Percentiles rank a stretch among this genome's conserved stretches.
These are phyloP conservation scores for Carassius gibelio DNA, from an alignment of 2,113 vertebrate species.

Conservation along the genomic window DNA sequence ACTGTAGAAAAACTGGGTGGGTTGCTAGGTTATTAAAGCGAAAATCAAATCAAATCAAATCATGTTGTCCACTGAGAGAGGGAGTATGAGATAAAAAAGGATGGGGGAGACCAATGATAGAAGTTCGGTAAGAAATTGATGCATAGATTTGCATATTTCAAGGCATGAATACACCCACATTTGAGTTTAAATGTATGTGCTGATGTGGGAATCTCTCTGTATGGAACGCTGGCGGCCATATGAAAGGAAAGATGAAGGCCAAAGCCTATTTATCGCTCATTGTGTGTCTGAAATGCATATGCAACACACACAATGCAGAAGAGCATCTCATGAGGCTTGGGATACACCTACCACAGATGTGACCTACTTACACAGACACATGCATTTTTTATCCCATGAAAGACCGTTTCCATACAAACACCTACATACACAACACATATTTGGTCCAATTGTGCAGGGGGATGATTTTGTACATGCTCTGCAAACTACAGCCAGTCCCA, in stretches of 20 bases:
- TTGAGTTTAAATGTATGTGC: slow-evolving; percentile 16
- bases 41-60: slow-evolving; percentile 28
- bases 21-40: not conserved
- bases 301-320: slow-evolving; percentile 32
- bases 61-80: not conserved
- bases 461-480: not conserved
- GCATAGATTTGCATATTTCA: slow-evolving; percentile 31
- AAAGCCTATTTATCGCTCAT: slow-evolving; percentile 39
- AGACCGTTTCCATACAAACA: slow-evolving; percentile 35
- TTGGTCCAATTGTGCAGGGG: slow-evolving; percentile 5
- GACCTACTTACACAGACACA: slow-evolving; percentile 65
- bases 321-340: slow-evolving; percentile 37
- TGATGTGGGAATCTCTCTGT: slow-evolving; percentile 16
- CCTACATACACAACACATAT: slow-evolving; percentile 37
- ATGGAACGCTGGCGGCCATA: slow-evolving; percentile 17
- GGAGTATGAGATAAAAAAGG: slow-evolving; percentile 6
- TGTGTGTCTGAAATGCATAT: slow-evolving; percentile 18
- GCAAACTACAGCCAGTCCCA: slow-evolving; percentile 10
- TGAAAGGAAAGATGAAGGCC: slow-evolving; percentile 29
- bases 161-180: slow-evolving; percentile 27
- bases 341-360: slow-evolving; percentile 49
- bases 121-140: slow-evolving; percentile 29
- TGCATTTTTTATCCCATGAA: slow-evolving; percentile 25
- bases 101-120: not conserved
- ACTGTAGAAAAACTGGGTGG: not conserved